phyloP scores from a whole-genome alignment of 2,797 vertebrate genomes.

The Myotis daubentonii region DNA sequence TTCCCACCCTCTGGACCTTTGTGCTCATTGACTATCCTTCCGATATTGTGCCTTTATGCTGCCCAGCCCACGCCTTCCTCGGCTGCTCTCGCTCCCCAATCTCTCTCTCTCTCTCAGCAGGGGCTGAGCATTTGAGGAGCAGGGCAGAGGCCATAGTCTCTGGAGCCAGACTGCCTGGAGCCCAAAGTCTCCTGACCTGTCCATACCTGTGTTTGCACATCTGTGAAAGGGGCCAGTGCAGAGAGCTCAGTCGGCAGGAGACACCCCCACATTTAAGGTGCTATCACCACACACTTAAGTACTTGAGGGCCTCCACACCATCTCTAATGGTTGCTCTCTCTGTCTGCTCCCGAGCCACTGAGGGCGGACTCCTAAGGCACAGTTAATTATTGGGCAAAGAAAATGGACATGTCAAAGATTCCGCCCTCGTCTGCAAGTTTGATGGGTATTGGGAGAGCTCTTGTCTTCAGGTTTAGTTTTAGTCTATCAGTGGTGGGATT shows the following conservation, averaged over 20 bases:
- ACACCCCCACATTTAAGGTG: rapidly evolving
- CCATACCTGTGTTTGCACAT: neutral
- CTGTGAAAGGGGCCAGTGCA: neutral
- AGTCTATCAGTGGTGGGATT: neutral
- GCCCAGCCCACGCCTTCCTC: neutral
- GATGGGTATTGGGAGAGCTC: neutral
- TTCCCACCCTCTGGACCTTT: neutral
- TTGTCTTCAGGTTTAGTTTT: neutral
- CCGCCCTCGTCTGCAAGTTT: neutral
- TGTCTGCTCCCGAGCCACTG: neutral
- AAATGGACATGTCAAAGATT: neutral
- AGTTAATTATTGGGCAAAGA: neutral
- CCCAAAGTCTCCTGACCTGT: neutral
- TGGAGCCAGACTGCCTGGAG: neutral
- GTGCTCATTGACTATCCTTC: neutral
- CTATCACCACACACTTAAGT: neutral
- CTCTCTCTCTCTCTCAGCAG: neutral
- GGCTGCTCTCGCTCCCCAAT: rapidly evolving
- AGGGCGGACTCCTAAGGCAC: neutral
- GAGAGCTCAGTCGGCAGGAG: neutral
- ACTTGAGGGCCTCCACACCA: too few relatives aligned
- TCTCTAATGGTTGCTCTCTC: neutral
- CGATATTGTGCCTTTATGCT: too few relatives aligned
- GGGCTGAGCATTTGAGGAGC: neutral
- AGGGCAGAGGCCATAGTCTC: neutral